Percentiles rank a stretch among this genome's conserved stretches.
phyloP scores from a whole-genome alignment of 2,888 invertebrate genomes.

The Plebejus argus region DNA sequence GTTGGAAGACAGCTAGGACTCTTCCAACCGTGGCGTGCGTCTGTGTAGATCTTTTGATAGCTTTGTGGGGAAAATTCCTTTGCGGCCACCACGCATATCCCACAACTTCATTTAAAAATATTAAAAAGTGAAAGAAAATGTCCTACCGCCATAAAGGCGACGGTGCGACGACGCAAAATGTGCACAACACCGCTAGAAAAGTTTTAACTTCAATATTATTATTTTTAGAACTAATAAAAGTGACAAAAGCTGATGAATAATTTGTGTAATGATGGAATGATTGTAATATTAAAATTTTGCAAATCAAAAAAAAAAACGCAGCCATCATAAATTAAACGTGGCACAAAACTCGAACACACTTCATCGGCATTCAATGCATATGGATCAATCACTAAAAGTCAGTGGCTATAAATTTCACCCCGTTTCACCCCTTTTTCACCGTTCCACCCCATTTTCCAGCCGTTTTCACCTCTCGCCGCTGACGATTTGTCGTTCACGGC shows the following conservation, averaged over 20 bases:
- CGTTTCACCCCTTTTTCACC: conserved; percentile 52
- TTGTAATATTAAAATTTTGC: background rate
- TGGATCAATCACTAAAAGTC: conserved; percentile 66
- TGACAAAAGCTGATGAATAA: background rate
- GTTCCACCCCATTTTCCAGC: conserved; percentile 65
- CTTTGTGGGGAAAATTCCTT: no score
- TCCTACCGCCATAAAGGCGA: no score
- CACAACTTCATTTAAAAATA: no score
- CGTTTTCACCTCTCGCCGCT: conserved; percentile 65
- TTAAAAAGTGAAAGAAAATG: no score
- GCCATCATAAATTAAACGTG: conserved; percentile 36
- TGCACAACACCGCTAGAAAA: no score
- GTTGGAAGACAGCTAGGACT: no score
- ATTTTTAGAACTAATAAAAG: no score
- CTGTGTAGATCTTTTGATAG: no score
- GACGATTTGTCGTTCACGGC: conserved; percentile 54
- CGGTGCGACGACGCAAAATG: no score
- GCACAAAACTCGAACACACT: conserved; percentile 44
- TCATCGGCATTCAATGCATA: conserved; percentile 49
- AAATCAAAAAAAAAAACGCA: conserved; percentile 26
- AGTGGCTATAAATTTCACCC: conserved; percentile 60
- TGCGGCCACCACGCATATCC: no score
- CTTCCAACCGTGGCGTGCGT: no score
- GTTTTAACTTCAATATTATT: no score
- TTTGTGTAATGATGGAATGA: background rate